phyloP scores from a whole-genome alignment of 2,797 vertebrate genomes.

The Sebastes diaconus region DNA sequence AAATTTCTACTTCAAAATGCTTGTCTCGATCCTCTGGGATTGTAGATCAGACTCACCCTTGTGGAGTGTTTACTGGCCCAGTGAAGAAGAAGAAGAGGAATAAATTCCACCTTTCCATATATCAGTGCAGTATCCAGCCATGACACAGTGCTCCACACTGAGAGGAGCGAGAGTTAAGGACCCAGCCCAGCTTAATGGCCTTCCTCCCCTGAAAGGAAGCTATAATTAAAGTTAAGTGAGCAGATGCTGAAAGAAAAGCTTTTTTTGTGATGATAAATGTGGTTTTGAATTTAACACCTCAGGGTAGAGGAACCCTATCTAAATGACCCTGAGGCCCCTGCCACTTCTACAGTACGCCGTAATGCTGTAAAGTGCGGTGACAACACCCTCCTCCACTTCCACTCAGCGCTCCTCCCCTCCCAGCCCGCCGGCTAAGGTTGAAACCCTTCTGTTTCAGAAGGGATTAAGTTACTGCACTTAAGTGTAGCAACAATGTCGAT shows the following conservation, averaged over 20 bases:
- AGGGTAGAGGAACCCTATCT: slow-evolving; percentile 79
- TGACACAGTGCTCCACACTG: slow-evolving; percentile 41
- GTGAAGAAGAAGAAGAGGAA: slow-evolving; percentile 21
- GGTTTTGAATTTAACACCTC: slow-evolving; percentile 86
- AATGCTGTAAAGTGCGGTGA: slow-evolving; percentile 71
- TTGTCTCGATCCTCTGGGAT: slow-evolving; percentile 35
- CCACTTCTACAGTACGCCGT: slow-evolving; percentile 72
- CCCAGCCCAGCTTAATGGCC: slow-evolving; percentile 73
- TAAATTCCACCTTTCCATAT: slow-evolving; percentile 50
- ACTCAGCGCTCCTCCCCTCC: slow-evolving; percentile 61
- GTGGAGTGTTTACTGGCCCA: slow-evolving; percentile 54
- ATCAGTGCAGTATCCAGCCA: slow-evolving; percentile 51
- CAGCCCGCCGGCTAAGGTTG: slow-evolving; percentile 76
- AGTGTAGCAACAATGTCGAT: slow-evolving; percentile 82
- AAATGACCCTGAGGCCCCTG: slow-evolving; percentile 76
- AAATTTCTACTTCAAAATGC: slow-evolving; percentile 38
- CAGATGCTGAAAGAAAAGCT: slow-evolving; percentile 84
- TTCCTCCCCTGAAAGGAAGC: slow-evolving; percentile 71
- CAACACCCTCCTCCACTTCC: slow-evolving; percentile 68
- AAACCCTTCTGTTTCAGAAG: slow-evolving; percentile 78
- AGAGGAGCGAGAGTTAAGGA: slow-evolving; percentile 54
- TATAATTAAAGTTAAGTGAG: slow-evolving; percentile 85
- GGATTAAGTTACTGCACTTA: slow-evolving; percentile 84
- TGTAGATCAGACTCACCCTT: slow-evolving; percentile 31
- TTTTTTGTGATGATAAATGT: slow-evolving; percentile 80